Percentiles rank a stretch among this genome's conserved stretches.
Conservation (phyloP, 2,797 vertebrate genomes). For the Pogoniulus pusillus region DNA sequence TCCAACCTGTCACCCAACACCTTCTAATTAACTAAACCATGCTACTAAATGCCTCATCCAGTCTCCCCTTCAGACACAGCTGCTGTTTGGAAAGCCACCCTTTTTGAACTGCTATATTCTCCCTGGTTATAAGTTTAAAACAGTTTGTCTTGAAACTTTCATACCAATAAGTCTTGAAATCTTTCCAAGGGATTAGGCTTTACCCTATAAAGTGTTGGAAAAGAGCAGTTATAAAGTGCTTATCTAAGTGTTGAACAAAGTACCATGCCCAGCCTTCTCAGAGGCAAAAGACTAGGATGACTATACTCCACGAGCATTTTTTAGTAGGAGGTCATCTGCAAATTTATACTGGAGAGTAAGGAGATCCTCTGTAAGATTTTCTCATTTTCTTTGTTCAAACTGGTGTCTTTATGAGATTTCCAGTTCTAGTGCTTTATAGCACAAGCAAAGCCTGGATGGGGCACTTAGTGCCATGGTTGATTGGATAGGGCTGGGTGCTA, state of each 20-base stretch:
- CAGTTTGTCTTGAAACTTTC: not conserved
- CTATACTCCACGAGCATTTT: slow-evolving; percentile 2
- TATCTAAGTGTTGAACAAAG: not conserved
- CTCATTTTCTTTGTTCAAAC: not conserved
- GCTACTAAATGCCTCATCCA: no score
- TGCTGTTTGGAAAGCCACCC: not conserved
- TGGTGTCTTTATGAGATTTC: not conserved
- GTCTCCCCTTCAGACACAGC: not conserved
- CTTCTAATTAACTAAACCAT: no score
- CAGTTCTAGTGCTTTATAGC: not conserved
- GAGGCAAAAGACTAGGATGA: slow-evolving; percentile 8
- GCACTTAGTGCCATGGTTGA: no score
- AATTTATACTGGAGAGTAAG: not conserved
- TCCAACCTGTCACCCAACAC: no score
- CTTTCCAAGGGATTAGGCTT: not conserved
- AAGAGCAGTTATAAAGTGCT: slow-evolving; percentile 1
- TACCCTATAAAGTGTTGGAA: not conserved
- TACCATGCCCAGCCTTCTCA: not conserved
- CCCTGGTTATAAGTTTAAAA: not conserved
- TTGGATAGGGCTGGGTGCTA: no score
- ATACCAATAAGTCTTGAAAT: not conserved
- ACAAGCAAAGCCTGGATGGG: no score
- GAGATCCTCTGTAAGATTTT: slow-evolving; percentile 7
- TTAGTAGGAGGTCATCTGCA: not conserved
- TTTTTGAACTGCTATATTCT: not conserved